Conservation (phyloP, 2,113 vertebrate species). For the Xyliphius kryptos region DNA sequence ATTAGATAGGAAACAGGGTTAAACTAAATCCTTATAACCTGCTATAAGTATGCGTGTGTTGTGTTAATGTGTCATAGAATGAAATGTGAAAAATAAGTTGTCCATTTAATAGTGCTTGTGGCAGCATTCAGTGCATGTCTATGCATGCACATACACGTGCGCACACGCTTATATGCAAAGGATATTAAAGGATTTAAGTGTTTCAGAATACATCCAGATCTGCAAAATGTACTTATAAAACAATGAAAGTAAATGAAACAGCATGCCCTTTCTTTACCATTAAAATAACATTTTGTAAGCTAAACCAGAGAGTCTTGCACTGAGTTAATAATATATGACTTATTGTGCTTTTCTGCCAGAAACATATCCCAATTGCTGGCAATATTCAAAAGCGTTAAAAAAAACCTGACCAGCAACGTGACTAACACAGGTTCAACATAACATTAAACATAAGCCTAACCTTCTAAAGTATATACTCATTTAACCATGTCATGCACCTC, state of each 20-base stretch:
- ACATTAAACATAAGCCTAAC: conserved; percentile 50
- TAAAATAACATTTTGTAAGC: conserved; percentile 51
- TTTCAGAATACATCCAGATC: conserved; percentile 46
- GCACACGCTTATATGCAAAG: conserved; percentile 47
- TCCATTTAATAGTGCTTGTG: too few species aligned
- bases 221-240: conserved; percentile 38
- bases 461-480: conserved; percentile 45
- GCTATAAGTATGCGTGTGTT: conserved; percentile 63
- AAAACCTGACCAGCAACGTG: conserved; percentile 53
- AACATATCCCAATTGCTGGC: conserved; percentile 49
- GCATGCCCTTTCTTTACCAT: conserved; percentile 39
- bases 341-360: conserved; percentile 54
- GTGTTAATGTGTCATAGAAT: conserved; percentile 59
- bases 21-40: conserved; percentile 60
- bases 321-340: conserved; percentile 59
- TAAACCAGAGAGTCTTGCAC: conserved; percentile 48
- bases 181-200: conserved; percentile 53
- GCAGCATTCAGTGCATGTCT: too few species aligned
- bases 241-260: conserved; percentile 40
- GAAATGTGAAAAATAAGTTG: conserved; percentile 57
- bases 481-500: conserved; percentile 37
- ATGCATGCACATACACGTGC: too few species aligned
- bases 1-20: conserved; percentile 64
- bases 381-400: conserved; percentile 52
- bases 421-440: conserved; percentile 49